Evolutionary conservation across 2,797 vertebrate species (phyloP).

Genomic region (Tadarida brasiliensis): DNA sequence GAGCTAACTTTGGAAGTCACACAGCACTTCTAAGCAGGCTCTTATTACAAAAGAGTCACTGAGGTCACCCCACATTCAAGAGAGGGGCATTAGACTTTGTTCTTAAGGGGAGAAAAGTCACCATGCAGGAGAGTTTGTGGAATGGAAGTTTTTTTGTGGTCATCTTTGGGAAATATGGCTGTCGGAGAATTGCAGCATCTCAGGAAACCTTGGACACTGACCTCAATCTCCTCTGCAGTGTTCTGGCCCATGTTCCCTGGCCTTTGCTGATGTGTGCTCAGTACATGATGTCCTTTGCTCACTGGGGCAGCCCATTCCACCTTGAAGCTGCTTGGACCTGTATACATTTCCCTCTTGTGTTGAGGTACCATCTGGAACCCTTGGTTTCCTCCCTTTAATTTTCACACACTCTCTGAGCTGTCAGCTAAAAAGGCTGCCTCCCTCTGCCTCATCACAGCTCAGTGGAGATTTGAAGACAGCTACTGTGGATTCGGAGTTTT

Average conservation of each 20-base stretch:
- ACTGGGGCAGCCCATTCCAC: not conserved
- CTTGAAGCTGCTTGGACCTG: not conserved
- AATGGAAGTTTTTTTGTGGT: no score
- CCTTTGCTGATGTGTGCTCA: not conserved
- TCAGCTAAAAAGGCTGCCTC: fast-evolving
- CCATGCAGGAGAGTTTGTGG: no score
- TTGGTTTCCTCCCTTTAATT: not conserved
- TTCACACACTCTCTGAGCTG: no score
- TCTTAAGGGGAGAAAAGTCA: not conserved
- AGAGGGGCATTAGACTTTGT: not conserved
- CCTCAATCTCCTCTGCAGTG: not conserved
- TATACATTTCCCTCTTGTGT: not conserved
- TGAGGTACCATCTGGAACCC: not conserved
- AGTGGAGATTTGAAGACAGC: not conserved
- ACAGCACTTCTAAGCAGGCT: not conserved
- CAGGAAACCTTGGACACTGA: not conserved
- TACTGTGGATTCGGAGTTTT: not conserved
- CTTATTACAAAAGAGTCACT: not conserved
- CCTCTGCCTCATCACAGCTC: not conserved
- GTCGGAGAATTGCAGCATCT: not conserved
- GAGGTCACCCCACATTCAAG: not conserved
- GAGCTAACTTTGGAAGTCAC: not conserved
- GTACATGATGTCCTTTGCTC: not conserved
- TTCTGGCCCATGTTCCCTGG: not conserved
- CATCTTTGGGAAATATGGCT: not conserved